phyloP scores from a whole-genome alignment of 2,113 vertebrate genomes.

The Heterotilapia buettikoferi region DNA sequence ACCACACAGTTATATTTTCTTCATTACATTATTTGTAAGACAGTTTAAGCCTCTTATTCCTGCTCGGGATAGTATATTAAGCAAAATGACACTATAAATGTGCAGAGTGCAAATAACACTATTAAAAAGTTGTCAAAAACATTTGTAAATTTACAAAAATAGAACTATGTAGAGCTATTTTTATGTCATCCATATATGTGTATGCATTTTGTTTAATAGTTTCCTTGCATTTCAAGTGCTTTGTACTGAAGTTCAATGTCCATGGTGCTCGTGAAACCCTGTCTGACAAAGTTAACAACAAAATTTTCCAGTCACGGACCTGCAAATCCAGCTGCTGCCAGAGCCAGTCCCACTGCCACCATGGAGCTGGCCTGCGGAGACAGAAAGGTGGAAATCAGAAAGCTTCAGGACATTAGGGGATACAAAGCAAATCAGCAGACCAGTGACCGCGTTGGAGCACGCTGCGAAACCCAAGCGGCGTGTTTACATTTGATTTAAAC shows the following conservation, averaged over 20 bases:
- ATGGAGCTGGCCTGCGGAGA: constrained; percentile 78
- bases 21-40: not conserved
- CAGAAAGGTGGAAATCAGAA: not conserved
- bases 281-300: not conserved
- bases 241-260: not conserved
- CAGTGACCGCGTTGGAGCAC: not conserved
- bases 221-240: not conserved
- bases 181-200: not conserved
- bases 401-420: not conserved
- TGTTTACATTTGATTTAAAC: not conserved
- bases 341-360: constrained; percentile 86
- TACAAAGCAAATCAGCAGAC: not conserved
- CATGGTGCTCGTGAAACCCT: not conserved
- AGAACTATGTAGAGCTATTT: not conserved
- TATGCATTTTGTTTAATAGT: not conserved
- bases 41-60: not conserved
- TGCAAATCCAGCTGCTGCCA: constrained; percentile 92
- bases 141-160: not conserved
- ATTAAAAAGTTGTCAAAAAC: not conserved
- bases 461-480: not conserved
- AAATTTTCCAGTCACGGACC: constrained; percentile 58
- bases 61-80: not conserved
- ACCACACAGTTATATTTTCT: not conserved
- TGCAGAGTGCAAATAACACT: not conserved
- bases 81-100: not conserved